phyloP scores from a whole-genome alignment of 2,888 invertebrate genomes.

The Anodontia alba region DNA sequence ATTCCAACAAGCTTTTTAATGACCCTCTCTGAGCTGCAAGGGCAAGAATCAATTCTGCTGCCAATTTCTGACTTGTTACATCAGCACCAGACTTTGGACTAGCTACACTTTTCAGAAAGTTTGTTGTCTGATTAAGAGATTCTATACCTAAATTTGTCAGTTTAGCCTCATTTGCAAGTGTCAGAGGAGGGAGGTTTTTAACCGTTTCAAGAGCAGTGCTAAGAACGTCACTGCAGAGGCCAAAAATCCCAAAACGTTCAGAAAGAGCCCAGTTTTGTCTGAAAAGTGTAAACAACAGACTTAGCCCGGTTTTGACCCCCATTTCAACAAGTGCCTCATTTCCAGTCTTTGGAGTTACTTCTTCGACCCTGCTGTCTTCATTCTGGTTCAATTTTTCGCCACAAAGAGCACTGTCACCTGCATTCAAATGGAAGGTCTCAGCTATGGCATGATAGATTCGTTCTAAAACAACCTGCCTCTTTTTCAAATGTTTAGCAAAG shows the following conservation, averaged over 20 bases:
- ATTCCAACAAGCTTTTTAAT: slow-evolving; percentile 87
- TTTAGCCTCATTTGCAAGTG: slow-evolving; percentile 88
- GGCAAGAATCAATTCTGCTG: slow-evolving; percentile 87
- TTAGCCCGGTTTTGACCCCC: slow-evolving; percentile 88
- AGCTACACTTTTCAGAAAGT: slow-evolving; percentile 86
- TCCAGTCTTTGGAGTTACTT: slow-evolving; percentile 55
- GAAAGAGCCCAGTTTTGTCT: slow-evolving; percentile 87
- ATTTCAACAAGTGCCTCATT: slow-evolving; percentile 88
- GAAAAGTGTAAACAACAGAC: slow-evolving; percentile 87
- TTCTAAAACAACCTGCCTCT: slow-evolving; percentile 87
- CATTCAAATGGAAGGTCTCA: slow-evolving; percentile 86
- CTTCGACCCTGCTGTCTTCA: slow-evolving; percentile 34
- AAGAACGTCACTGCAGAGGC: slow-evolving; percentile 88
- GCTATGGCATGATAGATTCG: slow-evolving; percentile 87
- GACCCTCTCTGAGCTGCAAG: slow-evolving; percentile 88
- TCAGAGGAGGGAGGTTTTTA: slow-evolving; percentile 87
- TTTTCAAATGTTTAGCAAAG: slow-evolving; percentile 87
- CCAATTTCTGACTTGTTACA: slow-evolving; percentile 82
- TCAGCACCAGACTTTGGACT: slow-evolving; percentile 86
- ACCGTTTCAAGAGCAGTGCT: slow-evolving; percentile 87
- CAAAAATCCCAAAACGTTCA: slow-evolving; percentile 79
- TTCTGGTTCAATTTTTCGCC: not conserved
- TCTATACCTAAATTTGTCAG: slow-evolving; percentile 85
- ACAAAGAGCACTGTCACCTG: not conserved
- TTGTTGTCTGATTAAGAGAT: slow-evolving; percentile 87